Evolutionary conservation across 2,888 invertebrate genomes (phyloP).

Genomic region (Drosophila heteroneura): DNA sequence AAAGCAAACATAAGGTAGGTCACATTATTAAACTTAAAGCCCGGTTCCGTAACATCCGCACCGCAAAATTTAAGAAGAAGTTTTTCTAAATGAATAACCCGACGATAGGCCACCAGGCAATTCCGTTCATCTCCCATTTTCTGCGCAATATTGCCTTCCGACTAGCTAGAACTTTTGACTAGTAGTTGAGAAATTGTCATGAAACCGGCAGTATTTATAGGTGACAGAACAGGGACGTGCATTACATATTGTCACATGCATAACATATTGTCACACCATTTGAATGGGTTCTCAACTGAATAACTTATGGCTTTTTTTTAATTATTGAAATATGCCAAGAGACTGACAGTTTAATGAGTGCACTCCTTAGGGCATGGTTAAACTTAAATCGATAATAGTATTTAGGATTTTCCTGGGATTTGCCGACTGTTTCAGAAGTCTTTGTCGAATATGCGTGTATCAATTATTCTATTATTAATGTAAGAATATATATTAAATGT

Average conservation of each 20-base stretch:
- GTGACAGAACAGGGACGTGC: background rate
- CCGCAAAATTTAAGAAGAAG: constrained; percentile 27
- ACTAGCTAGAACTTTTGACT: background rate
- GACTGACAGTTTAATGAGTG: constrained; percentile 6
- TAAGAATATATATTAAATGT: background rate
- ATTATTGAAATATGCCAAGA: background rate
- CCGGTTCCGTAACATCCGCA: constrained; percentile 22
- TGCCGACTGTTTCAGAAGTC: constrained; percentile 5
- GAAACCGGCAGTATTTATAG: constrained; percentile 15
- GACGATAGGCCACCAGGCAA: constrained; percentile 11
- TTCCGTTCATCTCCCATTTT: background rate
- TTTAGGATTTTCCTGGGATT: constrained; percentile 6
- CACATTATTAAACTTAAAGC: constrained; percentile 19
- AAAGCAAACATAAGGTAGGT: constrained; percentile 28
- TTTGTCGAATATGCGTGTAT: background rate
- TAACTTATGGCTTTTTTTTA: background rate
- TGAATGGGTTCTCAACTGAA: background rate
- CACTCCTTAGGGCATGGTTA: background rate
- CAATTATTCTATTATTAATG: background rate
- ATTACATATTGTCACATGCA: background rate
- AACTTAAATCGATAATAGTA: background rate
- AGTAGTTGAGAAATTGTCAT: background rate
- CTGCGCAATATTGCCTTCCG: background rate
- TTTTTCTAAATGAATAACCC: constrained; percentile 5
- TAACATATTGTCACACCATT: background rate